These are phyloP conservation scores for Pandion haliaetus DNA, from an alignment of 2,113 vertebrate genomes.

Conservation along the genomic window DNA sequence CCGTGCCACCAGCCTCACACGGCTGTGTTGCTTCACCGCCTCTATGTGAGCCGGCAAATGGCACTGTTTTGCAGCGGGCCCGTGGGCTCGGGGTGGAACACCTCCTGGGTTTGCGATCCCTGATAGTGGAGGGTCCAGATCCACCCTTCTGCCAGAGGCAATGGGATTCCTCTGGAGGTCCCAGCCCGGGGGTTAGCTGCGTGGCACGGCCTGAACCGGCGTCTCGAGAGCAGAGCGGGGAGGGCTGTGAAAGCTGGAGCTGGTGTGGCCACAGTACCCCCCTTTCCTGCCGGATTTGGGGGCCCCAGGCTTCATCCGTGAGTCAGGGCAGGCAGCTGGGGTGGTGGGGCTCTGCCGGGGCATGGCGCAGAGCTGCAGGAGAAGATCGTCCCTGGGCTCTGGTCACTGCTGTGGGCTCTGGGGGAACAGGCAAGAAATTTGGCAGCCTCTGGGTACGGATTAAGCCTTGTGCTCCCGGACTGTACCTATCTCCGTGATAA, in stretches of 20 bases:
- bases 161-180: rapidly evolving
- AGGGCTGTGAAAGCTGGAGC: not conserved
- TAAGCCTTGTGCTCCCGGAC: not conserved
- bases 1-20: not conserved
- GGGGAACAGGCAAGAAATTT: not conserved
- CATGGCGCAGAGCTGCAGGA: not conserved
- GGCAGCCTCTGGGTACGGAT: too few relatives aligned
- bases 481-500: rapidly evolving
- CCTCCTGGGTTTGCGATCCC: too few relatives aligned
- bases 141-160: too few relatives aligned
- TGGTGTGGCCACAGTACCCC: rapidly evolving
- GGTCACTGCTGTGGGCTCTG: not conserved
- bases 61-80: not conserved
- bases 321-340: not conserved
- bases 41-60: too few relatives aligned
- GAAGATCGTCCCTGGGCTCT: not conserved
- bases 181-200: not conserved
- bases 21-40: not conserved
- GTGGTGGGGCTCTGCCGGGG: too few relatives aligned
- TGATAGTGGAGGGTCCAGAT: too few relatives aligned
- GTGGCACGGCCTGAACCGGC: not conserved
- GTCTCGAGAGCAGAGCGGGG: too few relatives aligned
- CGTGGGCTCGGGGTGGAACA: not conserved
- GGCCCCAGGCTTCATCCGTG: not conserved
- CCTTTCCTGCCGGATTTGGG: not conserved